phyloP scores from a whole-genome alignment of 1,140 invertebrate genomes.

The Lucilia sericata region DNA sequence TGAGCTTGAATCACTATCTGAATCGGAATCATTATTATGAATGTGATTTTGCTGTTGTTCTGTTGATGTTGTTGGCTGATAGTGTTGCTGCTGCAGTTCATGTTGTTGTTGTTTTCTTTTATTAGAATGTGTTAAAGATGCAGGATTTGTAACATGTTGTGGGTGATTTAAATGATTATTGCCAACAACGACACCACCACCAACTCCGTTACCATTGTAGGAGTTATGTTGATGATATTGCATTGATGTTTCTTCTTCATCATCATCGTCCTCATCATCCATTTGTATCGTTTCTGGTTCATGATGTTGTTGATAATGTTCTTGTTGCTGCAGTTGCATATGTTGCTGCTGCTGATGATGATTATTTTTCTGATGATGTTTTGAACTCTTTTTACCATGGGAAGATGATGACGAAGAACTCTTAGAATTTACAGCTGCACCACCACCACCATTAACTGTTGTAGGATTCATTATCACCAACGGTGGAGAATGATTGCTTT shows the following conservation, averaged over 20 bases:
- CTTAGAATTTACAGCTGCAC: not conserved
- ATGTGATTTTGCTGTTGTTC: conserved; percentile 29
- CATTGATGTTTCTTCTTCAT: not conserved
- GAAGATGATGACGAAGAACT: not conserved
- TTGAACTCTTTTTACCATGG: conserved; percentile 35
- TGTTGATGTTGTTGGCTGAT: not conserved
- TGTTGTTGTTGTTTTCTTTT: conserved; percentile 31
- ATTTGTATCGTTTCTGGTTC: conserved; percentile 58
- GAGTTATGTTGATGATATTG: not conserved
- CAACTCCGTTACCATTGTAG: not conserved
- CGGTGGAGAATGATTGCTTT: conserved; percentile 47
- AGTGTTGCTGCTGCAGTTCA: not conserved
- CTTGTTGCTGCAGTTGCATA: conserved; percentile 43
- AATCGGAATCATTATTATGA: conserved; percentile 51
- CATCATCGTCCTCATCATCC: conserved; percentile 27
- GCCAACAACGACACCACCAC: not conserved
- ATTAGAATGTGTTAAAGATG: not conserved
- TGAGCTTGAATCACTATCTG: conserved; percentile 59
- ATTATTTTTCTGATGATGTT: conserved; percentile 17
- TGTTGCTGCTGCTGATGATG: conserved; percentile 40
- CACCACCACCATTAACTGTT: no score
- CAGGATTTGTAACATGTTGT: conserved; percentile 43
- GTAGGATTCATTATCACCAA: conserved; percentile 11
- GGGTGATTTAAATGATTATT: conserved; percentile 20
- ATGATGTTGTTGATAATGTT: conserved; percentile 46